Evolutionary conservation across 2,888 invertebrate species (phyloP).

Genomic region (Lissocephala sabroskyi): DNA sequence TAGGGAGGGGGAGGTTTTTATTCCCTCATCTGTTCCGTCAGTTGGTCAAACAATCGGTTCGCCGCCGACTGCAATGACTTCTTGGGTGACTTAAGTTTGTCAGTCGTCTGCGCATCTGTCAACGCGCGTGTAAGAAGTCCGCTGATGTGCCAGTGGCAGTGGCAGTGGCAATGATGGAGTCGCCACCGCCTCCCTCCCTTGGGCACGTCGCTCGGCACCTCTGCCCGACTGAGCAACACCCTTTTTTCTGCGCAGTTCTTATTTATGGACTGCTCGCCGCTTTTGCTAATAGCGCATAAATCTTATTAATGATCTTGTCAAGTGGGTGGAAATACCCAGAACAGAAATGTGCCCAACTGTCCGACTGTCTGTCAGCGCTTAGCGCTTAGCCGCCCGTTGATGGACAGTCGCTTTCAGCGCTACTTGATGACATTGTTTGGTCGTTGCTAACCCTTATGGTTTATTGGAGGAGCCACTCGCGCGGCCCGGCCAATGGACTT

Average conservation of each 20-base stretch:
- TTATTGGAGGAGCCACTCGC: slow-evolving; percentile 11
- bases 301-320: slow-evolving; percentile 70
- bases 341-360: too few species aligned
- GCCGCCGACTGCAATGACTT: slow-evolving; percentile 10
- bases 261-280: slow-evolving; percentile 62
- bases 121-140: slow-evolving; percentile 59
- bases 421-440: slow-evolving; percentile 34
- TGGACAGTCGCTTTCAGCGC: slow-evolving; percentile 52
- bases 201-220: too few species aligned
- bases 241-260: too few species aligned
- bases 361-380: slow-evolving; percentile 10
- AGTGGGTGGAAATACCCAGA: slow-evolving; percentile 29
- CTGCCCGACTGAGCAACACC: slow-evolving; percentile 16
- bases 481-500: slow-evolving; percentile 20
- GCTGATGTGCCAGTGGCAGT: too few species aligned
- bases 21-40: too few species aligned
- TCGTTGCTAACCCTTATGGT: slow-evolving; percentile 24
- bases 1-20: too few species aligned
- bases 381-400: slow-evolving; percentile 31
- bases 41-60: neutral
- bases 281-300: slow-evolving; percentile 68
- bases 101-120: slow-evolving; percentile 37
- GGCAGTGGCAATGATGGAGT: too few species aligned
- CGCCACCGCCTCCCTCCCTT: too few species aligned
- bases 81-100: too few species aligned